Conservation (phyloP, 2,113 vertebrate species). For the Scortum barcoo region DNA sequence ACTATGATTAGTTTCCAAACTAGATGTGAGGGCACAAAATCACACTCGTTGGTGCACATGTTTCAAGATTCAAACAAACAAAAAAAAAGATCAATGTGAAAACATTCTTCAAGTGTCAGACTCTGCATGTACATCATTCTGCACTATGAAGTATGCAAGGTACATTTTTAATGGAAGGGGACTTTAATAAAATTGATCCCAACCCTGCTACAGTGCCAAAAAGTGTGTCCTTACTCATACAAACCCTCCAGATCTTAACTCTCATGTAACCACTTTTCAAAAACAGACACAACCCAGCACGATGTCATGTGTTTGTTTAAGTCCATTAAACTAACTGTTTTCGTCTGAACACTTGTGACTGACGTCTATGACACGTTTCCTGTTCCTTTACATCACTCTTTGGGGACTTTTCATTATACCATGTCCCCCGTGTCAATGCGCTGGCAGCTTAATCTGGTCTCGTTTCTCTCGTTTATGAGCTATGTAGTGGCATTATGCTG, state of each 20-base stretch:
- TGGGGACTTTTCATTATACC: slow-evolving; percentile 50
- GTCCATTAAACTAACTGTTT: slow-evolving; percentile 25
- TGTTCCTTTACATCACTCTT: slow-evolving; percentile 38
- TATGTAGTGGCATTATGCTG: slow-evolving; percentile 44
- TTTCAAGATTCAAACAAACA: background rate
- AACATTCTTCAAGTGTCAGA: background rate
- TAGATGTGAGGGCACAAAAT: background rate
- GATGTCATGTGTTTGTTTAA: slow-evolving; percentile 58
- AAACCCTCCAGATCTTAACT: slow-evolving; percentile 16
- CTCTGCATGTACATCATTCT: background rate
- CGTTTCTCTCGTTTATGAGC: slow-evolving; percentile 54
- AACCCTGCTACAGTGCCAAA: background rate
- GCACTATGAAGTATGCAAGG: background rate
- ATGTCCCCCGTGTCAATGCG: slow-evolving; percentile 28
- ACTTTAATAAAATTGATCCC: background rate
- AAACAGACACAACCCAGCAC: slow-evolving; percentile 46
- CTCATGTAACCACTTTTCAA: slow-evolving; percentile 21
- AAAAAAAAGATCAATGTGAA: background rate
- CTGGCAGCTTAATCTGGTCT: slow-evolving; percentile 50
- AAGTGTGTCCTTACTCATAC: background rate
- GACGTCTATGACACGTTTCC: slow-evolving; percentile 50
- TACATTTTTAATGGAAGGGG: background rate
- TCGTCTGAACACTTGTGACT: slow-evolving; percentile 44
- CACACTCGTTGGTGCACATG: background rate
- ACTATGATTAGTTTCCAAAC: background rate